These are phyloP conservation scores for Cynopterus sphinx DNA, from an alignment of 2,797 vertebrate species.

Conservation along the genomic window DNA sequence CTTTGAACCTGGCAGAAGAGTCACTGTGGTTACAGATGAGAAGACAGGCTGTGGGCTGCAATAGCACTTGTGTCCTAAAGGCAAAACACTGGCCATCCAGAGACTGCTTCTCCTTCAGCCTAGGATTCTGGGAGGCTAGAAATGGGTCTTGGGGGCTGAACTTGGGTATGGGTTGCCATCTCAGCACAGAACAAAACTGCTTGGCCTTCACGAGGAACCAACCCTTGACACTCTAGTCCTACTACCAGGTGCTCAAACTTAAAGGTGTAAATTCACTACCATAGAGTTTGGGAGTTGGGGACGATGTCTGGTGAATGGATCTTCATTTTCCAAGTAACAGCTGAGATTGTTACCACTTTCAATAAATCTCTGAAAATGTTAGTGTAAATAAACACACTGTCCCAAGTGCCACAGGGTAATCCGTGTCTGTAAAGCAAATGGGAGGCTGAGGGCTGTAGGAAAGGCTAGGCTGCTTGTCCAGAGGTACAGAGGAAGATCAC, in stretches of 20 bases:
- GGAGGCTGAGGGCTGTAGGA: not conserved
- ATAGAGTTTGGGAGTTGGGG: not conserved
- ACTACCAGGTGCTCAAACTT: not conserved
- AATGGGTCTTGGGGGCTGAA: not conserved
- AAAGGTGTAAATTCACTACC: not conserved
- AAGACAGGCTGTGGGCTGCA: not conserved
- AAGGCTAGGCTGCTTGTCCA: not conserved
- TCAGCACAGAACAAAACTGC: not conserved
- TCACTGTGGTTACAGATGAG: not conserved
- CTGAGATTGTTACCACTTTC: not conserved
- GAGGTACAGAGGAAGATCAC: not conserved
- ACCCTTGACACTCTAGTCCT: not conserved
- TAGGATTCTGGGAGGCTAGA: not conserved
- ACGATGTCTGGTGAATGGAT: not conserved
- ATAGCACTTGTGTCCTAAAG: not conserved
- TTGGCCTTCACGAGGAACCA: not conserved
- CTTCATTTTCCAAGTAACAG: conserved; percentile 18
- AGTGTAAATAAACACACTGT: not conserved
- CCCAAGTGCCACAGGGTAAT: not conserved
- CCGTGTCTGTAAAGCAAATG: not conserved
- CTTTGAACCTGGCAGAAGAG: not conserved
- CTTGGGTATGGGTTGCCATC: too few species aligned
- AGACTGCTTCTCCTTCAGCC: not conserved
- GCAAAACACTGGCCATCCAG: not conserved
- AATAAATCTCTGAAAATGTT: not conserved